Evolutionary conservation across 1,140 invertebrate genomes (phyloP), one percentile per base, ranked within the genome.

Genomic region (Diabrotica undecimpunctata): DNA sequence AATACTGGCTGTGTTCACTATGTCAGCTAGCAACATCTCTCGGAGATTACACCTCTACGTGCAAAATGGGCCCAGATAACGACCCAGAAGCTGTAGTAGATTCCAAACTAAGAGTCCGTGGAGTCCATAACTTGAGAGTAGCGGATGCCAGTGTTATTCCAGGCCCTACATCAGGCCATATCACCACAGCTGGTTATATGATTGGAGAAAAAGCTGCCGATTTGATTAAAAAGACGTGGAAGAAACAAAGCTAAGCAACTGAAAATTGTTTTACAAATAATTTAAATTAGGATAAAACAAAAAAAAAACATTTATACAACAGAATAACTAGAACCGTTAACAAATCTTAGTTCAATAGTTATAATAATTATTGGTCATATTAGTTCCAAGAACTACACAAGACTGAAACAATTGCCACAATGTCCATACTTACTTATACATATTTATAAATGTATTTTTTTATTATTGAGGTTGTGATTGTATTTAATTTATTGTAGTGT

Each of bases 131-230:
- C 25, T 77, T 94, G 37, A 81, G 92, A 41, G 90, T 94, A 1
- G 86, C 85, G 0, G 92, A 95, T 77, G 86, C 85, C 46, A 91
- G 90, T 52, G 80, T 94, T 0, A 90, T 94, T 79, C 92, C 92
- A 0, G 78, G 78, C 6, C 83, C 91, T 35, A 80, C 88, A 7
- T 83, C 80, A 1, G 85, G 84, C 9, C 81, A 84, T 70, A 81
- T 80, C 0, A 79, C 78, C 62, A 83, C 83, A 7, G 68, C 80
- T 0, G 70, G 80, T 12, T 76, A 81, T 5, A 86, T 87, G 85
- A 80, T 87, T 10, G 86, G 79, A 1, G 86, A 87, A 72, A 81
- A 83, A 73, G 82, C 75, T 0, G 79, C 82, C 3, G 83, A 85
- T 70, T 78, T 86, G 0, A 84, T 86, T 13, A 85, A 84, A 69